phyloP scores from a whole-genome alignment of 1,140 invertebrate species.

The Paralvinella palmiformis region DNA sequence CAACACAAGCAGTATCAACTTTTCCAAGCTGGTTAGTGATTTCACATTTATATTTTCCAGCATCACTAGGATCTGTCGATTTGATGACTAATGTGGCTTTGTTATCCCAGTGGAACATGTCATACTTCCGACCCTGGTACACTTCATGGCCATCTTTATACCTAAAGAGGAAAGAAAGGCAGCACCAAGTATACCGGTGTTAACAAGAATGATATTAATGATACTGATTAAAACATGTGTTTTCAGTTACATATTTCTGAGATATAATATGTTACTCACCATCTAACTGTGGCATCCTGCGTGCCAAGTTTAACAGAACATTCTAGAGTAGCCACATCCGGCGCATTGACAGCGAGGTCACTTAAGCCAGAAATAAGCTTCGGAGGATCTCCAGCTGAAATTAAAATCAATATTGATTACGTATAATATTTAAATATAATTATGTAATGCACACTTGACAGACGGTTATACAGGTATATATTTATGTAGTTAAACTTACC shows the following conservation, averaged over 20 bases:
- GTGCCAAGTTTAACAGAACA: constrained; percentile 15
- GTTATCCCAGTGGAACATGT: constrained; percentile 46
- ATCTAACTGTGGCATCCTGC: constrained; percentile 13
- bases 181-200: neutral
- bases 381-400: constrained; percentile 17
- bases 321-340: constrained; percentile 20
- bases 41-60: constrained; percentile 41
- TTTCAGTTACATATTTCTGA: neutral
- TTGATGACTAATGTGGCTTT: constrained; percentile 43
- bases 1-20: constrained; percentile 39
- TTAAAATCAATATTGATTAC: constrained; percentile 1
- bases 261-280: constrained; percentile 3
- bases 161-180: neutral
- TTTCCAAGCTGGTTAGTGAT: constrained; percentile 39
- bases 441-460: too few species aligned
- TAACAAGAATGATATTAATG: neutral
- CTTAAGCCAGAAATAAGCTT: constrained; percentile 4
- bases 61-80: constrained; percentile 43
- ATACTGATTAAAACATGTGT: neutral
- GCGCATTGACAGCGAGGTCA: constrained; percentile 16
- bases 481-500: constrained; percentile 9
- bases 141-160: constrained; percentile 28
- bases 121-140: constrained; percentile 42
- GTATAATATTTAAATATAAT: too few species aligned
- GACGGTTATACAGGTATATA: too few species aligned